Evolutionary conservation across 2,797 vertebrate genomes (phyloP).

Genomic region (Amphiprion clarkii): DNA sequence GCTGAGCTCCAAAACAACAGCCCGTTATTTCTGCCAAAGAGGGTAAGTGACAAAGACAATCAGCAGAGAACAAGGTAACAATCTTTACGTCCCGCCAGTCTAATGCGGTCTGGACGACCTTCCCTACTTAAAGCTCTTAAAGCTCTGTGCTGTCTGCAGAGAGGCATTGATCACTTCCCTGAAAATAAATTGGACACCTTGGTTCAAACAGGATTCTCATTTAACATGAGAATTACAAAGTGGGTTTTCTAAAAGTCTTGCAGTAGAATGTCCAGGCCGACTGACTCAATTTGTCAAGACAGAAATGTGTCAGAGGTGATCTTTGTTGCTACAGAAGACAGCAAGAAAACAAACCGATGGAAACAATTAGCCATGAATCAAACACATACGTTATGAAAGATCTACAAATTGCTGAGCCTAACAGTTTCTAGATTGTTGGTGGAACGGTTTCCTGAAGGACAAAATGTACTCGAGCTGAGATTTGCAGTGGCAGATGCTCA

Average conservation of each 20-base stretch:
- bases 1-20: constrained; percentile 36
- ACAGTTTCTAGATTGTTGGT: constrained; percentile 30
- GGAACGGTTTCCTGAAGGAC: constrained; percentile 27
- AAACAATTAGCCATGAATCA: constrained; percentile 18
- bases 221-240: constrained; percentile 53
- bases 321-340: constrained; percentile 19
- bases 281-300: constrained; percentile 35
- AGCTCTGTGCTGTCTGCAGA: constrained; percentile 39
- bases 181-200: constrained; percentile 45
- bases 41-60: constrained; percentile 54
- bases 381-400: background rate
- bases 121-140: constrained; percentile 49
- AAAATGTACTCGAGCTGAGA: constrained; percentile 46
- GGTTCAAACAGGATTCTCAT: constrained; percentile 40
- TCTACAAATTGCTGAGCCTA: background rate
- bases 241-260: constrained; percentile 27
- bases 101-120: constrained; percentile 34
- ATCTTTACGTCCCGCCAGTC: constrained; percentile 33
- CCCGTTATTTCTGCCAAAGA: constrained; percentile 36
- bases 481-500: constrained; percentile 52
- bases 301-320: constrained; percentile 27
- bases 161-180: constrained; percentile 52
- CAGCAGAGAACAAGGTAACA: constrained; percentile 41
- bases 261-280: constrained; percentile 17
- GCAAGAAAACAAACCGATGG: constrained; percentile 11